Percentiles rank a stretch among this genome's conserved stretches.
These are phyloP conservation scores for Polydesmus complanatus DNA, from an alignment of 2,888 invertebrate genomes.

Conservation along the genomic window DNA sequence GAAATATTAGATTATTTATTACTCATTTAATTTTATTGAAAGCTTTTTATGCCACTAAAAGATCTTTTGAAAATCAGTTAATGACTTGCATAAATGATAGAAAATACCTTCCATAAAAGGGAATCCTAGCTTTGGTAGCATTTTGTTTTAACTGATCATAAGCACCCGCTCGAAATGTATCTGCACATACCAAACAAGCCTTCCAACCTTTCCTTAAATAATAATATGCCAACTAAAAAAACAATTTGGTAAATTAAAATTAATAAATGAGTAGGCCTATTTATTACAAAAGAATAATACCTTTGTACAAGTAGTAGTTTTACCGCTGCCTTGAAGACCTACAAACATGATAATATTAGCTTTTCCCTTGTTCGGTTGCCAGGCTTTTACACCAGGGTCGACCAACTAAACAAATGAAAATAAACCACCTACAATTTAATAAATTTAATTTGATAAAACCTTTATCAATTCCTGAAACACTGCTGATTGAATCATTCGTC, in stretches of 20 bases:
- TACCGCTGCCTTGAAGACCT: slow-evolving; percentile 96
- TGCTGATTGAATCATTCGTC: slow-evolving; percentile 93
- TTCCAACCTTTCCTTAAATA: slow-evolving; percentile 99
- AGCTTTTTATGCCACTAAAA: too few relatives aligned
- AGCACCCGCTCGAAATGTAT: slow-evolving; percentile 98
- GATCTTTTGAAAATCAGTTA: too few relatives aligned
- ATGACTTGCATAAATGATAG: background rate
- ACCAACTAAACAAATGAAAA: slow-evolving; percentile 49
- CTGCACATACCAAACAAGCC: slow-evolving; percentile 94
- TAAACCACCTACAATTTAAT: background rate
- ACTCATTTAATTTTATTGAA: too few relatives aligned
- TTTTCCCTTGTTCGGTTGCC: slow-evolving; percentile 86
- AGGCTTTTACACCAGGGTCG: slow-evolving; percentile 94
- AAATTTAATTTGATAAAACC: slow-evolving; percentile 36
- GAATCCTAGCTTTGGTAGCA: slow-evolving; percentile 96
- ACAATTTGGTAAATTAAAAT: slow-evolving; percentile 10
- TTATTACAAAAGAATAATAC: slow-evolving; percentile 23
- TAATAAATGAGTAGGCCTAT: slow-evolving; percentile 1
- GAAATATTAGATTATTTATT: slow-evolving; percentile 1
- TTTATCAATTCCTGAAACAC: slow-evolving; percentile 97
- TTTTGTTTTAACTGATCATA: slow-evolving; percentile 99
- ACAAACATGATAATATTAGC: slow-evolving; percentile 99
- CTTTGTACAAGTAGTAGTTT: slow-evolving; percentile 99
- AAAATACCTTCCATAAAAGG: slow-evolving; percentile 89
- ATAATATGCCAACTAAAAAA: slow-evolving; percentile 72